Conservation (phyloP, 1,140 invertebrate genomes). For the Papilio polyxenes region DNA sequence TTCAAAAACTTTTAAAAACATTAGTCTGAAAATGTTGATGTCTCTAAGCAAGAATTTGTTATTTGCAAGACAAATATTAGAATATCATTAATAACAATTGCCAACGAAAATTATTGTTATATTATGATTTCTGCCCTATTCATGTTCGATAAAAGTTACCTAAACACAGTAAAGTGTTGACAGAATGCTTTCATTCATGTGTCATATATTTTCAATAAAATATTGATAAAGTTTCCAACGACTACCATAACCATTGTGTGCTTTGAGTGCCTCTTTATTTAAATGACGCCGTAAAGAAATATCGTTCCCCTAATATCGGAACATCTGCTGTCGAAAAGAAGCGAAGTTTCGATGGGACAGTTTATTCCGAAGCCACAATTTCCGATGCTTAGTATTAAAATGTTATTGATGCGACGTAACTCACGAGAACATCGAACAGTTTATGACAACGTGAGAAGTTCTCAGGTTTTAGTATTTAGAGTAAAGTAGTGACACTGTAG, state of each 20-base stretch:
- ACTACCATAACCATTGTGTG: slow-evolving; percentile 61
- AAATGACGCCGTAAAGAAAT: slow-evolving; percentile 78
- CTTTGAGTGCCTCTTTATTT: slow-evolving; percentile 74
- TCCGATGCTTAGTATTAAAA: slow-evolving; percentile 58
- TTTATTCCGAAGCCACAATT: slow-evolving; percentile 68
- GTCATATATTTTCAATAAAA: slow-evolving; percentile 41
- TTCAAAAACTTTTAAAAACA: no score
- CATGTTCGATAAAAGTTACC: neutral
- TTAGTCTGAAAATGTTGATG: no score
- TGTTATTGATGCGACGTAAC: slow-evolving; percentile 31
- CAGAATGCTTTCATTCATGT: slow-evolving; percentile 25
- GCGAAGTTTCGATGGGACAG: slow-evolving; percentile 72
- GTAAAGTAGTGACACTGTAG: neutral
- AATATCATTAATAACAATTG: neutral
- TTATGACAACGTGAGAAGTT: neutral
- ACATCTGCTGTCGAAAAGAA: slow-evolving; percentile 76
- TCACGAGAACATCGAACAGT: neutral
- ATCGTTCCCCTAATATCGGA: slow-evolving; percentile 70
- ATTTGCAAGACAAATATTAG: neutral
- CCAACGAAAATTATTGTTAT: neutral
- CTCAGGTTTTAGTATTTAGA: neutral
- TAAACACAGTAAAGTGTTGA: slow-evolving; percentile 7
- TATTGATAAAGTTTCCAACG: slow-evolving; percentile 62
- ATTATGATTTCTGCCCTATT: slow-evolving; percentile 5
- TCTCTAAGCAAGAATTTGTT: no score